Conservation (phyloP, 2,113 vertebrate species). For the Xiphophorus couchianus region DNA sequence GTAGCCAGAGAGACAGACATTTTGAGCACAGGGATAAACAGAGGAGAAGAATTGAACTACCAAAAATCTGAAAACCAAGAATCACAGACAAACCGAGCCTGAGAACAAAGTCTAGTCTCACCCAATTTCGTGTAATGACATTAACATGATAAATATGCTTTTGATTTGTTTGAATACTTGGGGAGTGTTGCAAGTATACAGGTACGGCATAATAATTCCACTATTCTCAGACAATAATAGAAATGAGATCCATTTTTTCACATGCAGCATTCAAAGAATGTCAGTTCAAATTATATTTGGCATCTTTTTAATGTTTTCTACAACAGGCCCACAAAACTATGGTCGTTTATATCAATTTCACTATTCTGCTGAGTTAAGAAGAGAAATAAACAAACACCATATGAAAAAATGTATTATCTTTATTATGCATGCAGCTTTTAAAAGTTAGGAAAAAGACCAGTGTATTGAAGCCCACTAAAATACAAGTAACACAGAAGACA, state of each 20-base stretch:
- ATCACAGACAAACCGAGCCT: background rate
- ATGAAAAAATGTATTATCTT: conserved; percentile 13
- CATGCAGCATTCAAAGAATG: conserved; percentile 20
- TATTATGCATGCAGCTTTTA: background rate
- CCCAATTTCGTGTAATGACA: conserved; percentile 46
- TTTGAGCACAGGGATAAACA: background rate
- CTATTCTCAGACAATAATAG: conserved; percentile 56
- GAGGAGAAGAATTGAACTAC: background rate
- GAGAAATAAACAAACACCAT: conserved; percentile 1
- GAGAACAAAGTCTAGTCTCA: conserved; percentile 1
- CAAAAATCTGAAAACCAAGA: background rate
- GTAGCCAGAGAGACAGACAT: background rate
- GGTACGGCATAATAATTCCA: conserved; percentile 41
- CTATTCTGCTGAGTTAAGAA: conserved; percentile 4
- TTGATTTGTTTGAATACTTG: conserved; percentile 58
- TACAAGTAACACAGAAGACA: background rate
- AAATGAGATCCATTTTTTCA: conserved; percentile 40
- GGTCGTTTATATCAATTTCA: background rate
- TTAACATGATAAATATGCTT: conserved; percentile 43
- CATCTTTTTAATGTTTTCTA: conserved; percentile 13
- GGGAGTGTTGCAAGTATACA: conserved; percentile 26
- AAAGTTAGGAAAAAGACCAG: no score
- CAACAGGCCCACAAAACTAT: conserved; percentile 12
- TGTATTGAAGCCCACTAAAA: conserved; percentile 3
- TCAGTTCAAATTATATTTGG: conserved; percentile 54